Conservation (phyloP, 2,113 vertebrate genomes). For the Ophiodon elongatus region DNA sequence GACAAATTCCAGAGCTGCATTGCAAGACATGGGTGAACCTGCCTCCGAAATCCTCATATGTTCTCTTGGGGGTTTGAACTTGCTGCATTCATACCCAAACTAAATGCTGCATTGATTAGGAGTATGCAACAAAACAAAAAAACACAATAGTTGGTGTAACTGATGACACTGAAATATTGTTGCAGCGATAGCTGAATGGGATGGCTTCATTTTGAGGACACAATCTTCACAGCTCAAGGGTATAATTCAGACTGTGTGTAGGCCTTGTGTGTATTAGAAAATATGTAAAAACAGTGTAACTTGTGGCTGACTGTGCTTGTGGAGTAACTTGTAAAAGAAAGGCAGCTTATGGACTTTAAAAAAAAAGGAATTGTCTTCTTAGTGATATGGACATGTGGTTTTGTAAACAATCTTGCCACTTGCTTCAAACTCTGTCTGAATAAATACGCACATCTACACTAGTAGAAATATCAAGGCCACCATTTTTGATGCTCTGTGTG, state of each 20-base stretch:
- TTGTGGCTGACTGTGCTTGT: background rate
- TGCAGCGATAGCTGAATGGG: background rate
- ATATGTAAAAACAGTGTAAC: background rate
- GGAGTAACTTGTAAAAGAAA: background rate
- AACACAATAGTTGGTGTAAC: background rate
- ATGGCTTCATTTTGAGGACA: background rate
- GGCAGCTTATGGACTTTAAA: background rate
- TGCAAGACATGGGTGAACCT: background rate
- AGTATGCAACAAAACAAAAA: background rate
- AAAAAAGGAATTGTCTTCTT: too few relatives aligned
- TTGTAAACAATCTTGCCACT: background rate
- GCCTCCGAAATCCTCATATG: background rate
- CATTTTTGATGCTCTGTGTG: background rate
- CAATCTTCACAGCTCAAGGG: background rate
- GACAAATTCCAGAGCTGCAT: background rate
- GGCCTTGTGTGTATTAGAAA: background rate
- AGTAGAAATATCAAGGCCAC: background rate
- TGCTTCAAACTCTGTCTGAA: background rate
- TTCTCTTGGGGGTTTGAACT: background rate
- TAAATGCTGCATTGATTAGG: background rate
- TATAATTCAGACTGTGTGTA: background rate
- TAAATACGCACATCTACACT: background rate
- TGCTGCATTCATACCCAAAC: background rate
- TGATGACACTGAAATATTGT: background rate
- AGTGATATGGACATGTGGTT: too few relatives aligned